Base-by-base conservation (phyloP, 2,888 invertebrate species). In the Clostera curtula region DNA sequence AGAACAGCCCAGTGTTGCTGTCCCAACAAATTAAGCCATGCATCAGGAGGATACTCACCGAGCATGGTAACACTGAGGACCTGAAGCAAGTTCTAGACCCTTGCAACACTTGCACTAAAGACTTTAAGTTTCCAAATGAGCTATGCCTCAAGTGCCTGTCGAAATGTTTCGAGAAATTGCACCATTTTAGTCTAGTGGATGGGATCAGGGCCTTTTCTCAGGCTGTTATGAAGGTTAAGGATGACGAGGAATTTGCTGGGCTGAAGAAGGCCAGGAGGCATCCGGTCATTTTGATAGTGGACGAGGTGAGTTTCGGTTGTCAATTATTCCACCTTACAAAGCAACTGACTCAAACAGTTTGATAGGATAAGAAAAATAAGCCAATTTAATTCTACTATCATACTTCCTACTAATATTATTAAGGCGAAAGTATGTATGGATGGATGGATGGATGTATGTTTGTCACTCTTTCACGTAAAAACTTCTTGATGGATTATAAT, bases 261-360 rank as follows among this genome's bases (percentile, higher is more conserved):
- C 47, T 87, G 36, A 74, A 68, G 49, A 64, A 65, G 24, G 77
- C 84, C 1, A 84, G 75, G 34, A 68, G 88, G 24, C 80, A 88
- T 65, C 88, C 89, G 1, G 80, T 90, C 23, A 80, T 91, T 46
- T 64, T 91, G 35, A 87, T 91, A 42, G 67, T 91, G n/a, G 90
- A 91, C 67, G 90, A 90, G 70, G 90, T 90, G 31, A 47, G 50
- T 42, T 10, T 14, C 18, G 8, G 8, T 25, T 20, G 15, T 29
- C n/a, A n/a, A n/a, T n/a, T n/a, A n/a, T n/a, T n/a, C n/a, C n/a
- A n/a, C n/a, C n/a, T n/a, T n/a, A n/a, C n/a, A n/a, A n/a, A n/a
- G n/a, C n/a, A n/a, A n/a, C n/a, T n/a, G n/a, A n/a, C n/a, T n/a
- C n/a, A n/a, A n/a, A n/a, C n/a, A n/a, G n/a, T n/a, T n/a, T n/a